A percentile compares a stretch with the other conserved stretches of the same genome.
Conservation (phyloP, 2,797 vertebrate species). For the Cichlasoma orientale region DNA sequence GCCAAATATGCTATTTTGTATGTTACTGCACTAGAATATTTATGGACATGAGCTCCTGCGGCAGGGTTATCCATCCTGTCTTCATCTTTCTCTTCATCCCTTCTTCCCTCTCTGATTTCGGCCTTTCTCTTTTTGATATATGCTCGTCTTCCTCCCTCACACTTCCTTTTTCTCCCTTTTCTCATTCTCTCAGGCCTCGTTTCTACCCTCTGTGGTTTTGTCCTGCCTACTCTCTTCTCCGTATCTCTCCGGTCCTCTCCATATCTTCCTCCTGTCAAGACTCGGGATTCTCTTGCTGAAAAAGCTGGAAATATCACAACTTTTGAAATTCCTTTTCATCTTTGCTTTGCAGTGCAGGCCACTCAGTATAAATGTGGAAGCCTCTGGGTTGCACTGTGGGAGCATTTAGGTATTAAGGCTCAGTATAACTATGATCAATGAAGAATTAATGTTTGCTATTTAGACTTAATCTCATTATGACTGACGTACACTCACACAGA, state of each 20-base stretch:
- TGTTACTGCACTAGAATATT: neutral
- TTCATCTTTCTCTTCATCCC: neutral
- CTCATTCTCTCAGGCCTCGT: neutral
- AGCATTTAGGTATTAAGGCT: neutral
- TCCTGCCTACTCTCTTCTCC: neutral
- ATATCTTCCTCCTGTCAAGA: neutral
- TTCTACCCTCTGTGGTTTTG: neutral
- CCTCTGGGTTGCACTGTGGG: neutral
- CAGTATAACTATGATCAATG: neutral
- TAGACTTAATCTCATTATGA: neutral
- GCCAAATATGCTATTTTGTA: neutral
- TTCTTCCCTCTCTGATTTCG: neutral
- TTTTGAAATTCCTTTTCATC: constrained; percentile 3
- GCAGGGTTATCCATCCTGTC: neutral
- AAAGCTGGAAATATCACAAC: constrained; percentile 1
- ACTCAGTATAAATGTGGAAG: neutral
- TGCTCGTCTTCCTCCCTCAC: neutral
- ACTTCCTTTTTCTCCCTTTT: neutral
- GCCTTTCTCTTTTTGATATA: neutral
- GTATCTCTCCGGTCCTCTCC: neutral
- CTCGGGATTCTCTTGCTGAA: neutral
- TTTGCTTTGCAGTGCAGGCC: neutral
- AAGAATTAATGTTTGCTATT: neutral
- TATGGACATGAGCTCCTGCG: neutral
- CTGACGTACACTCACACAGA: neutral